Evolutionary conservation across 2,888 invertebrate genomes (phyloP), one percentile per base, ranked within the genome.

Genomic region (Agrochola lota): DNA sequence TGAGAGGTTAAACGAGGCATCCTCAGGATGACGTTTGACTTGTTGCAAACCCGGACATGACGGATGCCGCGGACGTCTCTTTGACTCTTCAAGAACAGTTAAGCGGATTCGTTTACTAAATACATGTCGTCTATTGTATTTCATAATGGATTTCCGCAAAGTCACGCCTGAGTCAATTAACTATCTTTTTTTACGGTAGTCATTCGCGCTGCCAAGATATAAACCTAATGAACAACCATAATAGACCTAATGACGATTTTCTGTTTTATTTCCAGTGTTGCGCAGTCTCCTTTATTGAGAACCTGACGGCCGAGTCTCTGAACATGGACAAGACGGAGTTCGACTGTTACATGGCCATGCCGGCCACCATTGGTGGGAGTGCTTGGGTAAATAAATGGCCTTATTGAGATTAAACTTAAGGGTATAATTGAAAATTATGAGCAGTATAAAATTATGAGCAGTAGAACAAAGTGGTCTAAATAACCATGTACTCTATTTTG

Each of bases 231-330:
- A 35, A 35, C 35, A 23, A 26, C 20, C 52, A 26, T 4, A n/a
- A 35, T 6, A 15, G 20, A 59, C 17, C 0, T 69, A 15, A 26
- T 15, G 12, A 20, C 0, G 6, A 63, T 52, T 43, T 7, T 55
- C 20, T 23, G 8, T 71, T 8, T 62, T 35, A 55, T 89, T 92
- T 96, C 15, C 94, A 99, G 98, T 99, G 99, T 91, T 99, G 99
- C 94, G 99, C 99, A 6, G 99, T 99, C 57, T 98, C 99, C 17
- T 99, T 99, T 95, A 99, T 99, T 85, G 99, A 99, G 96, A 99
- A 99, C 92, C 95, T 99, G 90, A 99, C 98, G 9, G 99, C 99
- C 1, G 99, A 99, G 92, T 99, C 99, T 1, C 96, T 99, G 75
- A 99, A 98, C 92, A 98, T 99, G 98, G 98, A 98, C 26, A 97